Conservation (phyloP, 2,888 invertebrate genomes). For the Drosophila prolongata region DNA sequence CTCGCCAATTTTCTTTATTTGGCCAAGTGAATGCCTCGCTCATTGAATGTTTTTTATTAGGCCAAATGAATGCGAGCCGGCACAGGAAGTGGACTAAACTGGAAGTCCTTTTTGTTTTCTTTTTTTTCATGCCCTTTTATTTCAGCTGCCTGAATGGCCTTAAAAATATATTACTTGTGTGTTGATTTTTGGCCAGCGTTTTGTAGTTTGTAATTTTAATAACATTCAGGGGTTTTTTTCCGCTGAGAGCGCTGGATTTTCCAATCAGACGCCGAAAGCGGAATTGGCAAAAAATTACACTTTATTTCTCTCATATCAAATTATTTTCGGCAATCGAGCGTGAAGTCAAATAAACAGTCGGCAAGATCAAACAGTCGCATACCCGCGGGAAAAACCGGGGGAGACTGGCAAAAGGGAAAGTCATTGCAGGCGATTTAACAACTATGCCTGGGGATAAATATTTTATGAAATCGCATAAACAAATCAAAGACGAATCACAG, state of each 20-base stretch:
- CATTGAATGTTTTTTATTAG: conserved; percentile 78
- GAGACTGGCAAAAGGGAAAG: conserved; percentile 66
- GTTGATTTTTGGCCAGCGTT: conserved; percentile 39
- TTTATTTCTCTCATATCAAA: conserved; percentile 79
- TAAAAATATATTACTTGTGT: conserved; percentile 54
- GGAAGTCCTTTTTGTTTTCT: conserved; percentile 20
- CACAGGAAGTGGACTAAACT: conserved; percentile 29
- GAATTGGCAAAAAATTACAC: conserved; percentile 63
- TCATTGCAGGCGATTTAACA: conserved; percentile 83
- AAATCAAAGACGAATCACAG: conserved; percentile 80
- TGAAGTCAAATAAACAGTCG: conserved; percentile 73
- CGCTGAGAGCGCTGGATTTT: conserved; percentile 54
- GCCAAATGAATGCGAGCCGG: conserved; percentile 66
- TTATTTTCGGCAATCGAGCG: conserved; percentile 80
- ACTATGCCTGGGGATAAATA: conserved; percentile 81
- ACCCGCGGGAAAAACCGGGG: conserved; percentile 2
- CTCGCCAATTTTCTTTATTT: conserved; percentile 79
- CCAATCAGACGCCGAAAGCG: conserved; percentile 66
- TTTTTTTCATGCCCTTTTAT: conserved; percentile 34
- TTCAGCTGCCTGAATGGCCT: conserved; percentile 49
- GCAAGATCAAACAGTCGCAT: conserved; percentile 67
- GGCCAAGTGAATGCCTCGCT: conserved; percentile 46
- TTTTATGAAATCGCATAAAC: conserved; percentile 82
- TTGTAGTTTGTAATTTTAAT: conserved; percentile 58
- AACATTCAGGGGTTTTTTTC: conserved; percentile 46